These are phyloP conservation scores for Trachemys scripta DNA, from an alignment of 2,113 vertebrate genomes.

Conservation along the genomic window DNA sequence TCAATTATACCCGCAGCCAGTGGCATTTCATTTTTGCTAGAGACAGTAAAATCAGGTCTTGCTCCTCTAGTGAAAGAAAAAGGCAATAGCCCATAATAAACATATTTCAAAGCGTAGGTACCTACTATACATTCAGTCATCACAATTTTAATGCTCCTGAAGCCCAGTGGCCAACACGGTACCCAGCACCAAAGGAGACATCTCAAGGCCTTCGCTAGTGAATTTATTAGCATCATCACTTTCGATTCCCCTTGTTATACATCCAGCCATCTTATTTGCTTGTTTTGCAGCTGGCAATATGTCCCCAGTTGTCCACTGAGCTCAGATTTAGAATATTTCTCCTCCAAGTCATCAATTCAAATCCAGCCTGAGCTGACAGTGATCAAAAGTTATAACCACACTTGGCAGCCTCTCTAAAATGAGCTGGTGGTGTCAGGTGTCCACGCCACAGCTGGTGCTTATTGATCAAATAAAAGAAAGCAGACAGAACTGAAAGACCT, in stretches of 20 bases:
- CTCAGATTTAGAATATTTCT: slow-evolving; percentile 13
- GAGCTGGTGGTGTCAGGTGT: not conserved
- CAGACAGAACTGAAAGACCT: not conserved
- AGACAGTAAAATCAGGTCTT: not conserved
- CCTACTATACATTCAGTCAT: not conserved
- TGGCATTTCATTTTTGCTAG: not conserved
- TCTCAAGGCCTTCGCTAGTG: not conserved
- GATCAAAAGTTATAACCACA: slow-evolving; percentile 53
- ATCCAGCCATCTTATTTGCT: slow-evolving; percentile 4
- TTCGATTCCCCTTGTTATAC: not conserved
- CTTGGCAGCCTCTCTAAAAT: not conserved
- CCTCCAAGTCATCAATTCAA: not conserved
- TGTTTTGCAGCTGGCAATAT: not conserved
- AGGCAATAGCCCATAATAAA: not conserved
- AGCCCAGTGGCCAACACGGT: not conserved
- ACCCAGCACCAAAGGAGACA: not conserved
- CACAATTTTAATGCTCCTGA: not conserved
- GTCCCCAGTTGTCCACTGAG: not conserved
- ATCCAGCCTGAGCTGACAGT: slow-evolving; percentile 37
- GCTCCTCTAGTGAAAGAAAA: slow-evolving; percentile 53
- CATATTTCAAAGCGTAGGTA: not conserved
- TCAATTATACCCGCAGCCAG: not conserved
- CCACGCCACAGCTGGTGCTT: not conserved
- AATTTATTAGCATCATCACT: not conserved
- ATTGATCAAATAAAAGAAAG: slow-evolving; percentile 31